Conservation (phyloP, 1,140 invertebrate genomes). For the Bombyx mandarina region DNA sequence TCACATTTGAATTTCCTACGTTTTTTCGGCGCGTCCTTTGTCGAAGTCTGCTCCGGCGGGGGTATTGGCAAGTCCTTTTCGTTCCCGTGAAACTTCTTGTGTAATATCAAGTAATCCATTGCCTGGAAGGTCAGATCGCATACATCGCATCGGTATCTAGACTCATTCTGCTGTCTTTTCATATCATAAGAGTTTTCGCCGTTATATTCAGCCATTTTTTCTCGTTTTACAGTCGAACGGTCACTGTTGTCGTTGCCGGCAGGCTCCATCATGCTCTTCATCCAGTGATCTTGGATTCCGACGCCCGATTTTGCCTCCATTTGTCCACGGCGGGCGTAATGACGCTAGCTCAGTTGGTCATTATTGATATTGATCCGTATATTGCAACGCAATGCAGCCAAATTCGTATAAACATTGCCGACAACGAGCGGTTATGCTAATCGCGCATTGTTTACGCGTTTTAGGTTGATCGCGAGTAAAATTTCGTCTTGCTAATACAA, state of each 20-base stretch:
- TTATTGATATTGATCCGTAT: slow-evolving; percentile 58
- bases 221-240: slow-evolving; percentile 45
- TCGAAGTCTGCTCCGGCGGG: slow-evolving; percentile 28
- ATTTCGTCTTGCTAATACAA: slow-evolving; percentile 58
- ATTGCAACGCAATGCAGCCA: slow-evolving; percentile 19
- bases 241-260: slow-evolving; percentile 55
- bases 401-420: slow-evolving; percentile 27
- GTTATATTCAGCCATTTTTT: slow-evolving; percentile 62
- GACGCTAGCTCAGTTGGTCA: slow-evolving; percentile 44
- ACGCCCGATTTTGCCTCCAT: slow-evolving; percentile 57
- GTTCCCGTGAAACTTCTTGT: slow-evolving; percentile 60
- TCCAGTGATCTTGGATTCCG: slow-evolving; percentile 60
- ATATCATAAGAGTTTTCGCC: slow-evolving; percentile 43
- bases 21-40: slow-evolving; percentile 49
- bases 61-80: slow-evolving; percentile 42
- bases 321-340: slow-evolving; percentile 27
- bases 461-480: slow-evolving; percentile 23
- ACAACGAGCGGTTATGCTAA: slow-evolving; percentile 29
- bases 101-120: slow-evolving; percentile 55
- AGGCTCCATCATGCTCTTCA: slow-evolving; percentile 67
- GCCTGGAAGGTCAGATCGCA: slow-evolving; percentile 59
- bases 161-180: slow-evolving; percentile 34
- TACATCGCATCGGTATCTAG: slow-evolving; percentile 49
- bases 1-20: slow-evolving; percentile 60
- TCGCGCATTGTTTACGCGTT: slow-evolving; percentile 59